These are phyloP conservation scores for Mantis religiosa DNA, from an alignment of 2,888 invertebrate genomes.

Conservation along the genomic window DNA sequence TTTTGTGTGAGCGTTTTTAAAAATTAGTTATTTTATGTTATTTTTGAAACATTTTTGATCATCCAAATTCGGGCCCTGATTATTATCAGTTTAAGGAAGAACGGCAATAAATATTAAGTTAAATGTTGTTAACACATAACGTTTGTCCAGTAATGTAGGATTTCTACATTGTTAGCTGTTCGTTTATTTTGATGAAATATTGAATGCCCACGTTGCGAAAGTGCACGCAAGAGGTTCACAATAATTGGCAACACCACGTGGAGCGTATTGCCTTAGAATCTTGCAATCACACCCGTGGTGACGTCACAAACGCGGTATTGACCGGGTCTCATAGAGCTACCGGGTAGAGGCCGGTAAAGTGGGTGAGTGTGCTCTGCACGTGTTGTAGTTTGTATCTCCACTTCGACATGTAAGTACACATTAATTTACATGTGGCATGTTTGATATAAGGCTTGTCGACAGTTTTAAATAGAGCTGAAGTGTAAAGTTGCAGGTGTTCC, in stretches of 20 bases:
- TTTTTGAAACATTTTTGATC: no score
- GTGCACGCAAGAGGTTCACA: not conserved
- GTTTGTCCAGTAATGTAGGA: no score
- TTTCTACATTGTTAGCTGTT: no score
- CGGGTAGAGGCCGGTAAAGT: not conserved
- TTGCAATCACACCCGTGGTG: not conserved
- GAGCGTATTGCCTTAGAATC: not conserved
- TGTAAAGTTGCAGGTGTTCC: no score
- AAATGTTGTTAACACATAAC: no score
- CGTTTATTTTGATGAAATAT: no score
- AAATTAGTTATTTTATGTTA: no score
- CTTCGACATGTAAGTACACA: not conserved
- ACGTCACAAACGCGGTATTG: conserved; percentile 1
- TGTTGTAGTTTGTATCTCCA: not conserved
- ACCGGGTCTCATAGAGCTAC: not conserved
- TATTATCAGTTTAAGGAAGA: no score
- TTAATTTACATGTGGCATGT: not conserved
- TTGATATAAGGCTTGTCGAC: not conserved
- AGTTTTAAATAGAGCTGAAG: no score
- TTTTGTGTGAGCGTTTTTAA: no score
- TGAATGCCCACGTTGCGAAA: not conserved
- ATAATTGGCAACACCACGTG: not conserved
- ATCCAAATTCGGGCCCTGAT: no score
- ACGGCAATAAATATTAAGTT: no score
- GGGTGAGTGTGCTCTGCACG: not conserved